Evolutionary conservation across 2,888 invertebrate species (phyloP), one percentile per base, ranked within the genome.

Genomic region (Helleia helle): DNA sequence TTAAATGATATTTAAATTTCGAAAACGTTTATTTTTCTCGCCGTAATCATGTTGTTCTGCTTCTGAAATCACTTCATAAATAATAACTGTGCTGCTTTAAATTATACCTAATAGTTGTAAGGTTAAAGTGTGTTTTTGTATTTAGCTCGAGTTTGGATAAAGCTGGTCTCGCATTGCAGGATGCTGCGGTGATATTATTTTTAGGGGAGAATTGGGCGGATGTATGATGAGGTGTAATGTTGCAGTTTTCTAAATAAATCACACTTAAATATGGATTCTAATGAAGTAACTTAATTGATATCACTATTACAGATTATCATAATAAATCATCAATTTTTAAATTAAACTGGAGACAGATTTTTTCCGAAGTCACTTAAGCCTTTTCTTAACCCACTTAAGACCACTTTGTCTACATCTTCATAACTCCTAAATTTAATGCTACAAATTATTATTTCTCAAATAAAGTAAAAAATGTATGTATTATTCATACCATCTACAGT

Each of bases 201-300:
- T 68, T 71, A 66, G 67, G 60, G 45, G 49, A 57, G 55, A 56
- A 54, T 51, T 52, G 59, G 59, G 56, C 70, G 72, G 71, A 71
- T 68, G 66, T 48, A 50, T 52, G 54, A 53, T 53, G 65, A 67
- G 68, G 67, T 66, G 66, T 63, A 65, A 65, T 61, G 65, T 66
- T 65, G 69, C 70, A 58, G 44, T 47, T 24, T 39, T 39, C 24
- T 39, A 25, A 30, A 31, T 31, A 34, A 34, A 34, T 17, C 34
- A 34, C 34, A 18, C 18, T 17, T 8, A 7, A 11, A 34, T 22
- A 18, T 12, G 18, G 7, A 17, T 9, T n/a, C 15, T 30, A 30
- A n/a, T n/a, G n/a, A n/a, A n/a, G n/a, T n/a, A n/a, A n/a, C n/a
- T n/a, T n/a, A n/a, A n/a, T n/a, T n/a, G n/a, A n/a, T n/a, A n/a